phyloP scores from a whole-genome alignment of 2,113 vertebrate genomes.

The Poeciliopsis retropinna region DNA sequence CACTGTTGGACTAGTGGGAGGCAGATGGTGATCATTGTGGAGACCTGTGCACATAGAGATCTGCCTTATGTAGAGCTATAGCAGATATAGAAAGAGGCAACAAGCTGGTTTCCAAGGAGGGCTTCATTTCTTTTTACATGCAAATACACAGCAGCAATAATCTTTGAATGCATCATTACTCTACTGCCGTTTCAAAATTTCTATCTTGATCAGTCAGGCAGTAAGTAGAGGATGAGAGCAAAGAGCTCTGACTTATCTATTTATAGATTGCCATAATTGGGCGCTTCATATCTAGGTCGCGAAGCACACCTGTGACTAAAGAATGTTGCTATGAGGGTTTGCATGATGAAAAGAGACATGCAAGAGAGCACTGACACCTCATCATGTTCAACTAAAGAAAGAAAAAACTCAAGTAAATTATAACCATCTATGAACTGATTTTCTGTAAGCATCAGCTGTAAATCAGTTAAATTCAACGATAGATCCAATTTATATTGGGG shows the following conservation, averaged over 20 bases:
- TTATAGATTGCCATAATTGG: neutral
- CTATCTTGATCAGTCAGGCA: neutral
- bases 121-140: neutral
- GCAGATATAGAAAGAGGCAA: slow-evolving; percentile 28
- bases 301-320: slow-evolving; percentile 6
- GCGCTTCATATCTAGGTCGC: neutral
- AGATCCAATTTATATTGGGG: neutral
- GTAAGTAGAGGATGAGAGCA: neutral
- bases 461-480: neutral
- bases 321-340: neutral
- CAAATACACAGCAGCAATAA: neutral
- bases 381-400: neutral
- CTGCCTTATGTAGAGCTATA: slow-evolving; percentile 25
- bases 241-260: slow-evolving; percentile 1
- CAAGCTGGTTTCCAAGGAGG: slow-evolving; percentile 41
- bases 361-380: neutral
- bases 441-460: neutral
- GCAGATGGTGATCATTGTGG: slow-evolving; percentile 62
- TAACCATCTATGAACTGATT: neutral
- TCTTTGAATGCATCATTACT: neutral
- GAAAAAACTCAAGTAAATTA: neutral
- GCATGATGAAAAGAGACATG: neutral
- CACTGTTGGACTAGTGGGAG: slow-evolving; percentile 19
- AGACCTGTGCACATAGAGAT: slow-evolving; percentile 42
- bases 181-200: neutral